Conservation (phyloP, 1,140 invertebrate species). For the Nephila pilipes region DNA sequence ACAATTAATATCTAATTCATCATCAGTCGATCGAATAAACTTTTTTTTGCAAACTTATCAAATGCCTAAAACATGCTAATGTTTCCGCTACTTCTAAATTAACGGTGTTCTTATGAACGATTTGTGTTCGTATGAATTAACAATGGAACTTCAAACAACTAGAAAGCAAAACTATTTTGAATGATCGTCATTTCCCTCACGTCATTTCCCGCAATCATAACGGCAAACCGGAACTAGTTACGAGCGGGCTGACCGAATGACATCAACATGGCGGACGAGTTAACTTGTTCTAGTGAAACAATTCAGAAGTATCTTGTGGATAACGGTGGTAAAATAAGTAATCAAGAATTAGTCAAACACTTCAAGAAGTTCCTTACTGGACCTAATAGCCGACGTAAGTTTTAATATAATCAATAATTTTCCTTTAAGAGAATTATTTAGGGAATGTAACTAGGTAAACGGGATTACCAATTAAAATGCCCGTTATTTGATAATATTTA, state of each 20-base stretch:
- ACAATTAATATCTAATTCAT: too few relatives aligned
- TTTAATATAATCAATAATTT: neutral
- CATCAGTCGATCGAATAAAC: too few relatives aligned
- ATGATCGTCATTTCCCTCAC: neutral
- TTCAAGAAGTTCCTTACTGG: conserved; percentile 92
- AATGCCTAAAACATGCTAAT: too few relatives aligned
- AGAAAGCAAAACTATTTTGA: too few relatives aligned
- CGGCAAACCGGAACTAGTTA: conserved; percentile 50
- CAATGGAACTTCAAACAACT: too few relatives aligned
- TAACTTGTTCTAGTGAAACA: conserved; percentile 87
- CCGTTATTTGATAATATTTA: conserved; percentile 58
- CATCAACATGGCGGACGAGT: conserved; percentile 83
- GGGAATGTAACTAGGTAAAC: neutral
- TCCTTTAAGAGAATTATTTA: too few relatives aligned
- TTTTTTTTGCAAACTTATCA: too few relatives aligned
- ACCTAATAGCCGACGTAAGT: conserved; percentile 88
- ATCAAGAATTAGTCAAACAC: conserved; percentile 92
- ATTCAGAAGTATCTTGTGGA: conserved; percentile 91
- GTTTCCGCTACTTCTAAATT: too few relatives aligned
- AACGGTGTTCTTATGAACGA: too few relatives aligned
- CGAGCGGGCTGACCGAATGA: conserved; percentile 51
- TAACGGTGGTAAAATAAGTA: conserved; percentile 91
- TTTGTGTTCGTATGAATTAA: too few relatives aligned
- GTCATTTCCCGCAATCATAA: conserved; percentile 19
- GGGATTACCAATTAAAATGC: conserved; percentile 8